A percentile compares a stretch with the other conserved stretches of the same genome.
Evolutionary conservation across 2,888 invertebrate species (phyloP).

Genomic region (Cinara cedri): DNA sequence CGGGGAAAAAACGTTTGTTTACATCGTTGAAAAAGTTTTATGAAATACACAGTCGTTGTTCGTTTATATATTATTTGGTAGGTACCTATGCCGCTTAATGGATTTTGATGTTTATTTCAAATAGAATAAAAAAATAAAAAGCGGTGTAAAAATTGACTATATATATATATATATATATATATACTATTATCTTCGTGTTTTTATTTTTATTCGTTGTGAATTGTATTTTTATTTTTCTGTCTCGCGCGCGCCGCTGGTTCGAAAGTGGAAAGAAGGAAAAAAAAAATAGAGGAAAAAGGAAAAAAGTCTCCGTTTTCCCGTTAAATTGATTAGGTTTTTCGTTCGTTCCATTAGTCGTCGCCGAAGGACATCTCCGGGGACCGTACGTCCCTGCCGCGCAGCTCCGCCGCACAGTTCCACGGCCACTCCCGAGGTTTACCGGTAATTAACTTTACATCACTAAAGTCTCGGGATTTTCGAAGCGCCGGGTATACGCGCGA

Average conservation of each 20-base stretch:
- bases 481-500: constrained; percentile 4
- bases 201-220: constrained; percentile 34
- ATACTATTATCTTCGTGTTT: constrained; percentile 15
- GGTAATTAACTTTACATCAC: constrained; percentile 55
- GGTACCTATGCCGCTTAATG: background rate
- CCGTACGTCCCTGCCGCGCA: constrained; percentile 2
- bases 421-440: constrained; percentile 47
- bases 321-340: constrained; percentile 58
- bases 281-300: constrained; percentile 23
- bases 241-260: background rate
- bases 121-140: constrained; percentile 22
- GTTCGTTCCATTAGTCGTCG: constrained; percentile 54
- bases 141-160: constrained; percentile 39
- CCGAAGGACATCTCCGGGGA: constrained; percentile 49
- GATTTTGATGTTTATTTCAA: constrained; percentile 43
- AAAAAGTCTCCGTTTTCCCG: constrained; percentile 55
- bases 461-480: constrained; percentile 49
- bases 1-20: background rate
- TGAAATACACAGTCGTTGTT: background rate
- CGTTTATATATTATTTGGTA: background rate
- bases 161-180: no score
- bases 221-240: constrained; percentile 41
- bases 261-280: background rate
- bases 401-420: background rate
- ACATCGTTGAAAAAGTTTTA: background rate